A percentile compares a stretch with the other conserved stretches of the same genome.
These are phyloP conservation scores for Melieria picta DNA, from an alignment of 2,888 invertebrate species.

Conservation along the genomic window DNA sequence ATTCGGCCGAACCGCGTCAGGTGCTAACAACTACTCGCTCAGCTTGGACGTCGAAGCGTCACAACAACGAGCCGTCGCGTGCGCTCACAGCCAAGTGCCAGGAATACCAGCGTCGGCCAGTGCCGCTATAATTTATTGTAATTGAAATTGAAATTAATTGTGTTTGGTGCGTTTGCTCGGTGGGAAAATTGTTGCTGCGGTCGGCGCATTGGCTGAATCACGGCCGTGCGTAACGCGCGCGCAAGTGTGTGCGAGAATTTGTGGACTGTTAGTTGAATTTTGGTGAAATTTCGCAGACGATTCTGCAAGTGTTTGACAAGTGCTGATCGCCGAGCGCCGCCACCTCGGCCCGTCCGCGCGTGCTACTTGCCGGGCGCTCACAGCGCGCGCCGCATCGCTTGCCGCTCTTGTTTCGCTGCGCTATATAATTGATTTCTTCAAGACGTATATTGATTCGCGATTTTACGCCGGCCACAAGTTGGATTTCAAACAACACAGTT, in stretches of 20 bases:
- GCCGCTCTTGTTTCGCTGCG: conserved; percentile 52
- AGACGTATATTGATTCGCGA: conserved; percentile 66
- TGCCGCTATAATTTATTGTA: conserved; percentile 17
- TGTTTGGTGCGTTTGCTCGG: conserved; percentile 12
- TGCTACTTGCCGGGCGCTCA: not conserved
- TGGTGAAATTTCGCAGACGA: no score
- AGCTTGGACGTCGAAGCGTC: conserved; percentile 20
- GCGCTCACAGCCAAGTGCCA: conserved; percentile 4
- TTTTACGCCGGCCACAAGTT: conserved; percentile 77
- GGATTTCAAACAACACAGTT: conserved; percentile 87
- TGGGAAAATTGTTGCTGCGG: not conserved
- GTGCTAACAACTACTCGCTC: conserved; percentile 6
- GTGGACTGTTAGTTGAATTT: no score
- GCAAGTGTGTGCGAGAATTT: no score
- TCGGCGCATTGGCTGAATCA: not conserved
- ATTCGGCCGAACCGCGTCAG: conserved; percentile 15
- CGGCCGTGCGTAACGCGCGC: no score
- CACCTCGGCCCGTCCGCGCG: not conserved
- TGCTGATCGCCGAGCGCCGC: no score
- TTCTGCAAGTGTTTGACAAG: no score
- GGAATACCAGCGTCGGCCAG: not conserved
- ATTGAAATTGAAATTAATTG: conserved; percentile 36
- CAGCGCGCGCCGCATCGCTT: not conserved
- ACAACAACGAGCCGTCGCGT: conserved; percentile 20
- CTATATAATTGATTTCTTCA: conserved; percentile 64